Percentiles rank a stretch among this genome's conserved stretches.
Evolutionary conservation across 2,113 vertebrate genomes (phyloP).

Genomic region (Steatornis caripensis): DNA sequence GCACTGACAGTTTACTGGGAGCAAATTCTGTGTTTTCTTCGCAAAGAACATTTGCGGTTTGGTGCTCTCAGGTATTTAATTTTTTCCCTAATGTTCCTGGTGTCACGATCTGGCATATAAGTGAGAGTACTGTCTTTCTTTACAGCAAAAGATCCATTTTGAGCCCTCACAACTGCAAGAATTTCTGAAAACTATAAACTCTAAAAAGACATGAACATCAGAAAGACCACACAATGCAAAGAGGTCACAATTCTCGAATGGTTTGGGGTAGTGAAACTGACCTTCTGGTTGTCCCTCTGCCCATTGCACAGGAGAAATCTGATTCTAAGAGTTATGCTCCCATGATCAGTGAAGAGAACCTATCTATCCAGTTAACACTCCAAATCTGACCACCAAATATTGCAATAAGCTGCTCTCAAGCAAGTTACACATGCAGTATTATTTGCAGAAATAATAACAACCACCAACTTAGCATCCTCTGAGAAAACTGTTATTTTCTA

Average conservation of each 20-base stretch:
- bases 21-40: not conserved
- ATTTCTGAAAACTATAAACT: not conserved
- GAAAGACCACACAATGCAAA: not conserved
- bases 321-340: not conserved
- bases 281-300: not conserved
- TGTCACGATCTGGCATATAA: not conserved
- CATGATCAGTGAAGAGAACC: not conserved
- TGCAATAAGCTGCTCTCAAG: not conserved
- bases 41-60: not conserved
- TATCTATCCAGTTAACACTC: not conserved
- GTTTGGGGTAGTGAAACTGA: not conserved
- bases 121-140: not conserved
- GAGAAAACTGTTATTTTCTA: constrained; percentile 15
- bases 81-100: not conserved
- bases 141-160: not conserved
- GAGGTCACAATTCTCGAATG: not conserved
- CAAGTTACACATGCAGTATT: not conserved
- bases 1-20: not conserved
- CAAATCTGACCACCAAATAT: not conserved
- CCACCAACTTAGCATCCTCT: not conserved
- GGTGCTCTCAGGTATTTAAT: not conserved
- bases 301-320: not conserved
- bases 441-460: not conserved
- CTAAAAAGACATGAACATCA: not conserved
- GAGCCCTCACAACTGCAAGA: not conserved